Evolutionary conservation across 2,797 vertebrate genomes (phyloP).

Genomic region (Syngnathus rostellatus): DNA sequence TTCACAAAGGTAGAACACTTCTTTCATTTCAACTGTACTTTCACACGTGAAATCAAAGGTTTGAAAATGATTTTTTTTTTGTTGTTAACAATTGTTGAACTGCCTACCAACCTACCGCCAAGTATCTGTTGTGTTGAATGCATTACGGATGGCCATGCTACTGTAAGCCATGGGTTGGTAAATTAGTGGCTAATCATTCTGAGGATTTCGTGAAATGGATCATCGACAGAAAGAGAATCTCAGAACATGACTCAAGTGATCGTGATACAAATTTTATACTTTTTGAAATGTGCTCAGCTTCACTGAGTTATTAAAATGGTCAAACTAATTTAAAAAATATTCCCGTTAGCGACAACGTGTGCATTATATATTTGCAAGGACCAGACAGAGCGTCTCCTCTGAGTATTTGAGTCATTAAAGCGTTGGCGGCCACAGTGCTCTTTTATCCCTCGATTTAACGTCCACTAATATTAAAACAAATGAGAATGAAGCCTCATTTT

Average conservation of each 20-base stretch:
- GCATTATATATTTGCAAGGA: slow-evolving; percentile 15
- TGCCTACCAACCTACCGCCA: too few relatives aligned
- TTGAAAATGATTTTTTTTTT: background rate
- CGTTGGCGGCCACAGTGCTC: slow-evolving; percentile 10
- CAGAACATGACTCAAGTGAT: background rate
- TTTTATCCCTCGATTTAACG: slow-evolving; percentile 8
- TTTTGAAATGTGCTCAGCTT: background rate
- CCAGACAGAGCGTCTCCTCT: slow-evolving; percentile 12
- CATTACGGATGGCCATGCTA: background rate
- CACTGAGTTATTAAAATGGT: background rate
- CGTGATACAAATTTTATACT: background rate
- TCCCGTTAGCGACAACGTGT: slow-evolving; percentile 3
- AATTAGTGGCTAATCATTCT: background rate
- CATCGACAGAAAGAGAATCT: too few relatives aligned
- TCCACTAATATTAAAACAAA: slow-evolving; percentile 46
- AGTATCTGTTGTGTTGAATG: background rate
- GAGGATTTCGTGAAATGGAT: background rate
- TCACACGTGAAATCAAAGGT: background rate
- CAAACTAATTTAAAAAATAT: slow-evolving; percentile 3
- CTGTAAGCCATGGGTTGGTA: background rate
- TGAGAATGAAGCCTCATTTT: slow-evolving; percentile 41
- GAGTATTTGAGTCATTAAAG: slow-evolving; percentile 28
- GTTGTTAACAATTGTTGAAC: background rate
- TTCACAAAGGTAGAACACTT: background rate
- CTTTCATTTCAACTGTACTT: background rate